phyloP scores from a whole-genome alignment of 2,888 invertebrate species.

The Dicyrtoma fusca region DNA sequence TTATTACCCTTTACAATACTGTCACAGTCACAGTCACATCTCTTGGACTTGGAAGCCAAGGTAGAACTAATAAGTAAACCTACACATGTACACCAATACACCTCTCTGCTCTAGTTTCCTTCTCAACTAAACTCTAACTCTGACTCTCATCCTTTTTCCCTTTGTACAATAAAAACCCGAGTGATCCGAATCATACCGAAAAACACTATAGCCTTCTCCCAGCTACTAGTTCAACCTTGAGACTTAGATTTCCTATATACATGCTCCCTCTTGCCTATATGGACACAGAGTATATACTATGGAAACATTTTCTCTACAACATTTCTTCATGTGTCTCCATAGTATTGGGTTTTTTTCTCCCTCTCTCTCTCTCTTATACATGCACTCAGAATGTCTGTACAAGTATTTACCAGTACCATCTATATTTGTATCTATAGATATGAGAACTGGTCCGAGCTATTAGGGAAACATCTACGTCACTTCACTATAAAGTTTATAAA shows the following conservation, averaged over 20 bases:
- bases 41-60: no score
- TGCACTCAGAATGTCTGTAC: no score
- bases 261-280: background rate
- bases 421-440: no score
- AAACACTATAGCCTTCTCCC: slow-evolving; percentile 6
- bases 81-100: background rate
- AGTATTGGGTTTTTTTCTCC: no score
- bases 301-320: background rate
- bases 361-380: no score
- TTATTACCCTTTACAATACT: no score
- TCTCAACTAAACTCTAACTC: no score
- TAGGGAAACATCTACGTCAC: slow-evolving; percentile 6
- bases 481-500: slow-evolving; percentile 22
- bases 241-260: background rate
- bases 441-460: no score
- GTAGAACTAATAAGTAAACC: background rate
- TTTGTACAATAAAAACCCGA: slow-evolving; percentile 12
- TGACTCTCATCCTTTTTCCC: no score
- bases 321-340: background rate
- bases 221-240: slow-evolving; percentile 9
- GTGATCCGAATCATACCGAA: slow-evolving; percentile 31
- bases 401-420: no score
- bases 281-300: background rate
- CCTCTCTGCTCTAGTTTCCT: background rate
- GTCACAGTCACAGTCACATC: no score